Conservation (phyloP, 2,888 invertebrate species). For the Hanleya hanleyi region DNA sequence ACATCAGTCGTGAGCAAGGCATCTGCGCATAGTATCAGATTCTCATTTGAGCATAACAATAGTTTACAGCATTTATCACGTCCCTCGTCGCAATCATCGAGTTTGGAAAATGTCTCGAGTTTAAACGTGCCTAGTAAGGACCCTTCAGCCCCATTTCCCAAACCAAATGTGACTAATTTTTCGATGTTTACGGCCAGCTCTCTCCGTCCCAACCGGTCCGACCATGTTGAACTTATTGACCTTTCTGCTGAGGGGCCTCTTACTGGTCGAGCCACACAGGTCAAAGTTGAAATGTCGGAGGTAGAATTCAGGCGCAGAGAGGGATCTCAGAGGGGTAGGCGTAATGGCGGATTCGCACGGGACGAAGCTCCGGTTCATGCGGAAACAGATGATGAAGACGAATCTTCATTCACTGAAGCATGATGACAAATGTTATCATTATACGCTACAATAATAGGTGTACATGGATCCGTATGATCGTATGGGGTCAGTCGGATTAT, state of each 20-base stretch:
- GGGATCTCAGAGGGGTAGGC: neutral
- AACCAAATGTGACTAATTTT: constrained; percentile 36
- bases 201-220: constrained; percentile 23
- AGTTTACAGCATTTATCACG: constrained; percentile 23
- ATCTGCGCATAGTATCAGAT: constrained; percentile 50
- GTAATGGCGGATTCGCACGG: neutral
- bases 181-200: constrained; percentile 57
- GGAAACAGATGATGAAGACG: no score
- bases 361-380: no score
- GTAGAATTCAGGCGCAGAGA: neutral
- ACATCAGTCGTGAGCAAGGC: constrained; percentile 55
- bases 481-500: no score
- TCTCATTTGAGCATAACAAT: constrained; percentile 42
- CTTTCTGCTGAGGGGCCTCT: neutral
- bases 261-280: constrained; percentile 21
- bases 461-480: no score
- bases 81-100: constrained; percentile 7
- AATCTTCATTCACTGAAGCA: no score
- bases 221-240: constrained; percentile 22
- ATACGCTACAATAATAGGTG: no score
- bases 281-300: constrained; percentile 37
- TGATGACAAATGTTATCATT: no score
- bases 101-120: neutral
- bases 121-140: neutral
- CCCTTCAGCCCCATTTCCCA: neutral